Conservation (phyloP, 2,888 invertebrate genomes). For the Drosophila limbata region DNA sequence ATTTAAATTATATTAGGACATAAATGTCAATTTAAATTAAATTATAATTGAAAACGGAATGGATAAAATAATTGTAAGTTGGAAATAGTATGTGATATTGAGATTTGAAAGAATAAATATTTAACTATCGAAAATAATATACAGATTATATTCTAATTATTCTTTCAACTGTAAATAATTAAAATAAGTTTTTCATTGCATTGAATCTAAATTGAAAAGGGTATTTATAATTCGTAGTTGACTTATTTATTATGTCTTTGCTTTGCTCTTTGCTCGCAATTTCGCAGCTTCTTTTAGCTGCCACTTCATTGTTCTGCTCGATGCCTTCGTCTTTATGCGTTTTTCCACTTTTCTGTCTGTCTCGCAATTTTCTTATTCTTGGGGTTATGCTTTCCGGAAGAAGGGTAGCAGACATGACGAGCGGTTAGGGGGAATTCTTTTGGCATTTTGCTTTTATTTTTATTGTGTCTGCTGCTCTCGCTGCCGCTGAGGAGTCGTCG, state of each 20-base stretch:
- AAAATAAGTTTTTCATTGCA: neutral
- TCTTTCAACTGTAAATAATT: too few relatives aligned
- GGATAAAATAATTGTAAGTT: too few relatives aligned
- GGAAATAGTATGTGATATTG: too few relatives aligned
- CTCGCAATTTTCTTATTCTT: slow-evolving; percentile 70
- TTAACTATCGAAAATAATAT: too few relatives aligned
- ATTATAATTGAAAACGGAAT: too few relatives aligned
- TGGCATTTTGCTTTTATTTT: slow-evolving; percentile 34
- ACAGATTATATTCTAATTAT: too few relatives aligned
- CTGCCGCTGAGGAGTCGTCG: slow-evolving; percentile 46
- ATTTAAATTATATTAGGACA: too few relatives aligned
- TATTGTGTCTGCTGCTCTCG: slow-evolving; percentile 36
- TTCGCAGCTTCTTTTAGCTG: slow-evolving; percentile 26
- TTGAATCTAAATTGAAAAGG: neutral
- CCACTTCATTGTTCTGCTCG: slow-evolving; percentile 61
- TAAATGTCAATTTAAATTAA: too few relatives aligned
- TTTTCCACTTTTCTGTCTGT: slow-evolving; percentile 64
- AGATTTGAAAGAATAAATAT: too few relatives aligned
- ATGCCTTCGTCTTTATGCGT: slow-evolving; percentile 63
- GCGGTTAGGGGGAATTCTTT: slow-evolving; percentile 1
- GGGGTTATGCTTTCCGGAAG: slow-evolving; percentile 47
- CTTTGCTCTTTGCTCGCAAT: slow-evolving; percentile 30
- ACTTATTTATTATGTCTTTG: slow-evolving; percentile 4
- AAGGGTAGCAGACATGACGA: slow-evolving; percentile 9
- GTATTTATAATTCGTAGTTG: slow-evolving; percentile 9